Base-by-base conservation (phyloP, 2,888 invertebrate species). In the Tenthredo scrophulariae region DNA sequence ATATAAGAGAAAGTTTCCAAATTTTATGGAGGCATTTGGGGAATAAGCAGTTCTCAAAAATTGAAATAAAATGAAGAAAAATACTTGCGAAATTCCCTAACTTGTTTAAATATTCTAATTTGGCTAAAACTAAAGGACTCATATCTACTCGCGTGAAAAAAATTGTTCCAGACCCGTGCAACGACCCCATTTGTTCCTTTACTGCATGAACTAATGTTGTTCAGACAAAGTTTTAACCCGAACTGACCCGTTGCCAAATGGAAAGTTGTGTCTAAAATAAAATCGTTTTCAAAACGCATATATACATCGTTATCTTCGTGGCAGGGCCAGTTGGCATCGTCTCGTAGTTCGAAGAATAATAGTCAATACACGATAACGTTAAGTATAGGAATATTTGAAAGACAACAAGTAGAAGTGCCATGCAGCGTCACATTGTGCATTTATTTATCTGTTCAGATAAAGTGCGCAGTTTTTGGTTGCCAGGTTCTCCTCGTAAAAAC, bases 381-480 rank as follows among this genome's bases (percentile, higher is more conserved):
- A 43, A 43, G 40, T 74, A 43, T 40, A 43, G 22, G 40, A 74
- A 43, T 43, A 74, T 72, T 72, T 10, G 9, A 3, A 72, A 72
- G 22, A 7, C 10, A 18, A 40, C 22, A 6, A 54, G n/a, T 54
- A 22, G 2, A 72, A 40, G 0, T 40, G 3, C 7, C 15, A 26
- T 13, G 22, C 15, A 67, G 67, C 29, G 33, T 33, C n/a, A 74
- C 26, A 22, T 74, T 22, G 26, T 29, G 5, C 22, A 22, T 43
- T 15, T 29, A 33, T 77, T 74, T 43, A 77, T n/a, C 54, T 15
- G 18, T 77, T 9, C 29, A 18, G 9, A 54, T 29, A 54, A 77
- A 77, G 54, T 77, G 77, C 77, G 77, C 77, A 77, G 77, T 50
- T 77, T 77, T 77, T 77, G 77, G 54, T 77, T 22, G n/a, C 40